phyloP scores from a whole-genome alignment of 2,113 vertebrate genomes.

The Gambusia affinis region DNA sequence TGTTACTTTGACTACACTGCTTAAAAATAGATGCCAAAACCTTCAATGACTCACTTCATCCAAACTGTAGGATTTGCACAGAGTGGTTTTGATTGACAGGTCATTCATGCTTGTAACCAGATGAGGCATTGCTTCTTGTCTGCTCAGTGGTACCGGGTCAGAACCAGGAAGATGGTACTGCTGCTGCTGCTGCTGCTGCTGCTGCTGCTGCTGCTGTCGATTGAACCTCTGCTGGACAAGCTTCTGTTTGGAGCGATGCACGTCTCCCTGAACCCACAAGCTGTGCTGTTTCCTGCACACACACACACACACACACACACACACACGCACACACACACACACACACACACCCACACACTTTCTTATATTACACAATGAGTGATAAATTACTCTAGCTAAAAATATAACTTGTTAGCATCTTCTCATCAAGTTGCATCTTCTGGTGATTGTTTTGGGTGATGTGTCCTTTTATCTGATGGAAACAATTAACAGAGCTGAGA shows the following conservation, averaged over 20 bases:
- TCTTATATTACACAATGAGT: neutral
- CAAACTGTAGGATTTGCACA: neutral
- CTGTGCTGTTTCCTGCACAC: neutral
- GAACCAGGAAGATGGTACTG: neutral
- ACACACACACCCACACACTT: neutral
- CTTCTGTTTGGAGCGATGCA: neutral
- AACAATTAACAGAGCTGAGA: too few species aligned
- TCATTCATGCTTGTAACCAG: neutral
- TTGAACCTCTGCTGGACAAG: neutral
- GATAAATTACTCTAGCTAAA: neutral
- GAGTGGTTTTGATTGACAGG: neutral
- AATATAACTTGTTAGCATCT: too few species aligned
- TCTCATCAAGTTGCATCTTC: too few species aligned
- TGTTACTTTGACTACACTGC: neutral
- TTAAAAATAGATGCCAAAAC: neutral
- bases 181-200: neutral
- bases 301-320: neutral
- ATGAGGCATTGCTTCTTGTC: neutral
- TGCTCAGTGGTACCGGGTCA: neutral
- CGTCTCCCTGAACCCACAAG: neutral
- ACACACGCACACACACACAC: neutral
- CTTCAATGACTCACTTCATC: neutral
- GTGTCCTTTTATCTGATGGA: too few species aligned
- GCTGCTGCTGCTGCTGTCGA: neutral
- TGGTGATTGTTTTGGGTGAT: too few species aligned